Evolutionary conservation across 2,888 invertebrate genomes (phyloP).

Genomic region (Xylota sylvarum): DNA sequence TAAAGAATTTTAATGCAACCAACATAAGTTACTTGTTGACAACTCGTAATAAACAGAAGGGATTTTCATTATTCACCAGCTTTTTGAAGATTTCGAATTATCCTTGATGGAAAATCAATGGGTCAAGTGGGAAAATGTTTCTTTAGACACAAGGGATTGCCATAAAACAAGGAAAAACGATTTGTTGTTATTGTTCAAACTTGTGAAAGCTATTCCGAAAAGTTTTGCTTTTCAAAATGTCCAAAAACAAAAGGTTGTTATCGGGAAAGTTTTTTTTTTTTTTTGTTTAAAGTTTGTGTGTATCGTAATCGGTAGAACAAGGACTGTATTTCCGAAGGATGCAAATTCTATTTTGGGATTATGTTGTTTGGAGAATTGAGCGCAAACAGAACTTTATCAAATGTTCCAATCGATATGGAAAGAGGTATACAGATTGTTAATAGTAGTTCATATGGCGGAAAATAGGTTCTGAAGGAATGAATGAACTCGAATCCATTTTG

Average conservation of each 20-base stretch:
- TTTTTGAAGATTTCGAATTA: background rate
- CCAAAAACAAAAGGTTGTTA: background rate
- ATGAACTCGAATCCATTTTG: no score
- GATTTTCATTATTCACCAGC: slow-evolving; percentile 15
- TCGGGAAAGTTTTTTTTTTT: background rate
- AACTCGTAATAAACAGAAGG: background rate
- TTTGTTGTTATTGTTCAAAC: background rate
- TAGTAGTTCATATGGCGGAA: no score
- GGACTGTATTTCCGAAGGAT: background rate
- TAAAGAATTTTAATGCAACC: slow-evolving; percentile 2
- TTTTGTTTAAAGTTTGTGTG: background rate
- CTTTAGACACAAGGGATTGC: background rate
- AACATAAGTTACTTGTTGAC: background rate
- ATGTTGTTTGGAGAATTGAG: background rate
- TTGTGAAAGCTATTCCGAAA: background rate
- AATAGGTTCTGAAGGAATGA: no score
- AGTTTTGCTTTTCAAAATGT: slow-evolving; percentile 2
- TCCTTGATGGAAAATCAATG: background rate
- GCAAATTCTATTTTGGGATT: background rate
- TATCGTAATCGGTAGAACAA: background rate
- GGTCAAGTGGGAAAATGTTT: background rate
- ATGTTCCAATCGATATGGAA: background rate
- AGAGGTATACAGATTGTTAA: background rate
- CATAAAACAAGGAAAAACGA: background rate
- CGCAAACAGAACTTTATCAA: background rate